Percentiles rank a stretch among this genome's conserved stretches.
Conservation (phyloP, 2,888 invertebrate genomes). For the Ditula angustiorana region DNA sequence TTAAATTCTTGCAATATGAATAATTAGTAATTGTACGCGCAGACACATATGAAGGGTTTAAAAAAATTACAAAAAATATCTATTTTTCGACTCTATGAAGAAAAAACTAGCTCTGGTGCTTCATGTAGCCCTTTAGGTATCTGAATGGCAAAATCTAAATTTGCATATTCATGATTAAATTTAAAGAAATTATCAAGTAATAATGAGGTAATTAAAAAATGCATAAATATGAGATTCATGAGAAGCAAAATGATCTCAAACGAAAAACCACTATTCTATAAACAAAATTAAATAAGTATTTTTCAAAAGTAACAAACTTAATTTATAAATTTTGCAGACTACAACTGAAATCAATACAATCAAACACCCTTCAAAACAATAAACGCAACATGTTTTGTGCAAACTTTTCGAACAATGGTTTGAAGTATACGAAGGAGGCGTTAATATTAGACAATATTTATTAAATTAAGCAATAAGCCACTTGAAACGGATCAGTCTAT, state of each 20-base stretch:
- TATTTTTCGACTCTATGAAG: no score
- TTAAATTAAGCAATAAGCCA: no score
- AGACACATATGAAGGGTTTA: no score
- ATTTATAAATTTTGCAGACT: background rate
- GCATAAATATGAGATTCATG: background rate
- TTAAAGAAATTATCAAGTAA: background rate
- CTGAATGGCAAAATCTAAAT: background rate
- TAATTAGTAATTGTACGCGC: no score
- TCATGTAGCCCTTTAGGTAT: no score
- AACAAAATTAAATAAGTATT: background rate
- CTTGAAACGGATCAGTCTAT: no score
- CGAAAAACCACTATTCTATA: background rate
- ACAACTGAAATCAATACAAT: background rate
- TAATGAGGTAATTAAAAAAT: background rate
- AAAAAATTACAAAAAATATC: no score
- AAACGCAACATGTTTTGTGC: no score
- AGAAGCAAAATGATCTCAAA: background rate
- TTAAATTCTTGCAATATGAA: no score
- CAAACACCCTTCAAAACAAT: background rate
- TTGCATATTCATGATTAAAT: background rate
- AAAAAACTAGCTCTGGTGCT: no score
- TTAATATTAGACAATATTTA: background rate
- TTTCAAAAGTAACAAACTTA: no score
- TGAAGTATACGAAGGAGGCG: conserved; percentile 13
- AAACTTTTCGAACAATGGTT: background rate